These are phyloP conservation scores for Esox masquinongy DNA, from an alignment of 2,797 vertebrate species.

Conservation along the genomic window DNA sequence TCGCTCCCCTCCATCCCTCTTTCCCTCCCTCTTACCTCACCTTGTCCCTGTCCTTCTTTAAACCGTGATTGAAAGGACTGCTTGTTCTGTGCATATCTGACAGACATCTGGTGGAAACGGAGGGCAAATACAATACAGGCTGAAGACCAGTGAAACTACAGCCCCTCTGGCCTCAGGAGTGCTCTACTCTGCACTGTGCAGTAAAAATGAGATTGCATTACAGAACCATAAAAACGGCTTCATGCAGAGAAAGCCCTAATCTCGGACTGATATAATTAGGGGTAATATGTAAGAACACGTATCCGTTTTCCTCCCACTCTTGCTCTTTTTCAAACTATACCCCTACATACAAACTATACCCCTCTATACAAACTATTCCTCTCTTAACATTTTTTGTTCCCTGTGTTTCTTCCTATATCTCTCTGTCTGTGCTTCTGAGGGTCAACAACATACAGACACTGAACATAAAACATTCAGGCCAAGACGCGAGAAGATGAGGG, in stretches of 20 bases:
- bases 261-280: background rate
- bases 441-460: no score
- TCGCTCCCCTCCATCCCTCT: background rate
- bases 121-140: background rate
- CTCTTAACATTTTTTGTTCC: no score
- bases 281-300: background rate
- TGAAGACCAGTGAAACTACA: constrained; percentile 5
- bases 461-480: no score
- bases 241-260: constrained; percentile 12
- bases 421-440: no score
- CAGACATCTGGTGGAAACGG: constrained; percentile 15
- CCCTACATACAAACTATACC: no score
- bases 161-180: background rate
- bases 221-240: constrained; percentile 7
- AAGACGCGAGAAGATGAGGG: no score
- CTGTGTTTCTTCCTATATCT: no score
- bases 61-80: constrained; percentile 5
- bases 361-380: no score
- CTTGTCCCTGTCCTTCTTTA: background rate
- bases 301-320: background rate
- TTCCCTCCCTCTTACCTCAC: background rate
- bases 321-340: background rate
- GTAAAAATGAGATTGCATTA: background rate
- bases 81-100: constrained; percentile 42
- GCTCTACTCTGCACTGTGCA: background rate